phyloP scores from a whole-genome alignment of 2,113 vertebrate genomes.

The Mobula birostris region DNA sequence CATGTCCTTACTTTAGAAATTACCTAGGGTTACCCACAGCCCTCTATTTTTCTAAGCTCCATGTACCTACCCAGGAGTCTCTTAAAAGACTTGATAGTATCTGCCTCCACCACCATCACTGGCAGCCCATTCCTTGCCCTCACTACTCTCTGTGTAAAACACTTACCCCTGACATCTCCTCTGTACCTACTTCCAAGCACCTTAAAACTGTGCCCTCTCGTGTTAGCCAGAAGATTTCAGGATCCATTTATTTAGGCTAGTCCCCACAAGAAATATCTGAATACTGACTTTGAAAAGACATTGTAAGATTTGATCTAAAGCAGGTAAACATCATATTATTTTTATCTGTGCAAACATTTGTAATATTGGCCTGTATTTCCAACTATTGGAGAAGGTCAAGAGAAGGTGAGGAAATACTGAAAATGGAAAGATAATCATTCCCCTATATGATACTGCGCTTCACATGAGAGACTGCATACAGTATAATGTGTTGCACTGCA shows the following conservation, averaged over 20 bases:
- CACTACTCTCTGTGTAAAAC: too few species aligned
- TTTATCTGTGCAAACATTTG: background rate
- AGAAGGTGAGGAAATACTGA: background rate
- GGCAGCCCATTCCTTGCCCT: too few species aligned
- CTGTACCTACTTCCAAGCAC: too few species aligned
- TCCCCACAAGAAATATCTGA: background rate
- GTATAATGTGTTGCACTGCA: too few species aligned
- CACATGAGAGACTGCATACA: background rate
- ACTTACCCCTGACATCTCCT: too few species aligned
- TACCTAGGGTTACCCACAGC: too few species aligned
- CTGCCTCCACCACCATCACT: too few species aligned
- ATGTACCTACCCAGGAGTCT: too few species aligned
- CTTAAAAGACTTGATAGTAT: too few species aligned
- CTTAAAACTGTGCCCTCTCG: too few species aligned
- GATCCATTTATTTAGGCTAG: background rate
- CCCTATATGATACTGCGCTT: background rate
- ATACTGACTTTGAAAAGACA: background rate
- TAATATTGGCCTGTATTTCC: background rate
- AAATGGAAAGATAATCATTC: background rate
- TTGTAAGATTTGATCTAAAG: background rate
- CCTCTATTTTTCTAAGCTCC: too few species aligned
- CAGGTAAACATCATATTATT: background rate
- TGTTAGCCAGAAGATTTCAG: background rate
- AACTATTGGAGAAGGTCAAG: background rate
- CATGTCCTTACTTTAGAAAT: too few species aligned